Percentiles rank a stretch among this genome's conserved stretches.
Evolutionary conservation across 2,888 invertebrate genomes (phyloP).

Genomic region (Drosophila vallismaia): DNA sequence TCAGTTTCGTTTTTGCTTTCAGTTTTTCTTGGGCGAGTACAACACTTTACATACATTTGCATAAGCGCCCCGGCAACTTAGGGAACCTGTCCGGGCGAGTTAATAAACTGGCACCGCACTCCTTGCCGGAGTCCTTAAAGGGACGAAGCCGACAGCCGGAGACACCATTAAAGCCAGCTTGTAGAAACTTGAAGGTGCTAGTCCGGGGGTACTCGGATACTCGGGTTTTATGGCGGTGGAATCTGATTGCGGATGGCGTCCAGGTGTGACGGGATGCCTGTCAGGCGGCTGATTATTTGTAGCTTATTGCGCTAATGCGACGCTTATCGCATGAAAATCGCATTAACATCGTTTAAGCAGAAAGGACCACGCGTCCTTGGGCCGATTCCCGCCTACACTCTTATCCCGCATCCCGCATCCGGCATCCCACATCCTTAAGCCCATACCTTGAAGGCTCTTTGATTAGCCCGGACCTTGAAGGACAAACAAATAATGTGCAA

Average conservation of each 20-base stretch:
- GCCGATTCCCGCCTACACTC: neutral
- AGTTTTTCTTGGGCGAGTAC: constrained; percentile 53
- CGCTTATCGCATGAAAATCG: constrained; percentile 75
- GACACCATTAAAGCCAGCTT: constrained; percentile 26
- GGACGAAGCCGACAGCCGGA: neutral
- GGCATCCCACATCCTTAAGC: neutral
- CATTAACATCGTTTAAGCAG: constrained; percentile 54
- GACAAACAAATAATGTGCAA: constrained; percentile 33
- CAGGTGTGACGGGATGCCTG: constrained; percentile 49
- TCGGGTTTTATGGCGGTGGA: constrained; percentile 25
- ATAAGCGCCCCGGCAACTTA: constrained; percentile 47
- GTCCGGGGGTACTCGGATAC: neutral
- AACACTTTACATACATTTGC: constrained; percentile 72
- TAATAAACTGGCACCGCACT: constrained; percentile 35
- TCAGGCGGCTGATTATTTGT: constrained; percentile 68
- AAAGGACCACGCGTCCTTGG: constrained; percentile 15
- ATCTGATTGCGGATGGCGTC: constrained; percentile 37
- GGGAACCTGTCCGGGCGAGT: constrained; percentile 34
- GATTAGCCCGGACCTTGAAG: constrained; percentile 58
- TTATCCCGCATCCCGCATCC: no score
- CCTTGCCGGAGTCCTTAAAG: constrained; percentile 2
- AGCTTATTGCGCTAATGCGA: constrained; percentile 74
- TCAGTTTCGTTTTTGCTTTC: constrained; percentile 22
- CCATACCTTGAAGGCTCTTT: constrained; percentile 40
- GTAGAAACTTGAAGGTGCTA: constrained; percentile 12